These are phyloP conservation scores for Idaea aversata DNA, from an alignment of 2,888 invertebrate genomes.

Conservation along the genomic window DNA sequence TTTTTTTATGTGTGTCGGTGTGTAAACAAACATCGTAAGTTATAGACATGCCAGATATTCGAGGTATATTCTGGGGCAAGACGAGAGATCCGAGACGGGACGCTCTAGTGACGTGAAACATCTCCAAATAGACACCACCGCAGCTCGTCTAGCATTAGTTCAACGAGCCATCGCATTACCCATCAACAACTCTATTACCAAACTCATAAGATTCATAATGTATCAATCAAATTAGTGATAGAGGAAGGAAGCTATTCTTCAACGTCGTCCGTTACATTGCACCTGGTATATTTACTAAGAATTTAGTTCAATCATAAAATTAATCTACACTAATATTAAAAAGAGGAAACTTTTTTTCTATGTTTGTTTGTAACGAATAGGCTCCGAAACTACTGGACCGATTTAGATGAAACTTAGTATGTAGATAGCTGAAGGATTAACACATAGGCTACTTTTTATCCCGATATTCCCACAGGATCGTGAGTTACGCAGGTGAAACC, in stretches of 20 bases:
- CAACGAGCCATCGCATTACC: slow-evolving; percentile 17
- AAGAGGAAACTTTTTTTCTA: too few species aligned
- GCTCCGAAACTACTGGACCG: too few species aligned
- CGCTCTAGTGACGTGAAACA: slow-evolving; percentile 39
- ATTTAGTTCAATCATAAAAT: slow-evolving; percentile 3
- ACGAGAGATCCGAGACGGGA: slow-evolving; percentile 7
- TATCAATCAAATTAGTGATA: neutral
- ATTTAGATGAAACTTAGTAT: too few species aligned
- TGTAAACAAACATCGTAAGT: neutral
- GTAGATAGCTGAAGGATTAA: too few species aligned
- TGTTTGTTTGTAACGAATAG: too few species aligned
- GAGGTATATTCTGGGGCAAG: slow-evolving; percentile 39
- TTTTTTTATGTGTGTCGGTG: neutral
- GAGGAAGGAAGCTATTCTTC: slow-evolving; percentile 56
- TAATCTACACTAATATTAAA: too few species aligned
- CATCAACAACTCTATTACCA: slow-evolving; percentile 38
- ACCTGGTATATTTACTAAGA: slow-evolving; percentile 27
- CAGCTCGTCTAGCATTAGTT: slow-evolving; percentile 44
- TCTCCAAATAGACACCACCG: slow-evolving; percentile 68
- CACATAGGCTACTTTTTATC: too few species aligned
- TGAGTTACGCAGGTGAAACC: too few species aligned
- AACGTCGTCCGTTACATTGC: slow-evolving; percentile 33
- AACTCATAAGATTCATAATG: slow-evolving; percentile 34
- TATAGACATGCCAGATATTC: slow-evolving; percentile 5
- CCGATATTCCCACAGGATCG: too few species aligned